Evolutionary conservation across 2,888 invertebrate species (phyloP).

Genomic region (Bombylius major): DNA sequence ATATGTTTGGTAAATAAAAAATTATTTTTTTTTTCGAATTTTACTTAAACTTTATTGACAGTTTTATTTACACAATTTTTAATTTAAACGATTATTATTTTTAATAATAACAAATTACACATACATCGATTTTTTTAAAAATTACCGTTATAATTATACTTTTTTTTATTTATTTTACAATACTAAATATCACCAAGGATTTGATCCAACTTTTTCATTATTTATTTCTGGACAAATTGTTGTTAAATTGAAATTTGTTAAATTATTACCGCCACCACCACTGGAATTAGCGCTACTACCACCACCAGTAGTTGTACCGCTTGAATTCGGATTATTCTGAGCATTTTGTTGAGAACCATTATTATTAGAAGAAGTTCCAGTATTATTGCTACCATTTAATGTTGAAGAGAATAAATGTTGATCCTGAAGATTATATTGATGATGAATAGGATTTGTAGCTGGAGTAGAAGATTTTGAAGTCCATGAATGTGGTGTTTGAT

Average conservation of each 20-base stretch:
- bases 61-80: background rate
- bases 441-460: too few relatives aligned
- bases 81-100: background rate
- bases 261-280: constrained; percentile 15
- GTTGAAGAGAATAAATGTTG: background rate
- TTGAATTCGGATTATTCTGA: background rate
- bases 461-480: background rate
- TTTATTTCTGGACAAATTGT: constrained; percentile 78
- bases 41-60: too few relatives aligned
- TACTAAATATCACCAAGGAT: constrained; percentile 10
- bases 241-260: constrained; percentile 70
- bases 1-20: too few relatives aligned
- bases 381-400: background rate
- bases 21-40: too few relatives aligned
- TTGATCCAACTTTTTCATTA: constrained; percentile 41
- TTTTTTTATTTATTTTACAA: background rate
- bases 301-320: constrained; percentile 3
- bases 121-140: background rate
- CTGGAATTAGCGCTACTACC: background rate
- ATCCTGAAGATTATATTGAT: too few relatives aligned
- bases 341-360: background rate
- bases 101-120: background rate
- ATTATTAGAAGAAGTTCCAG: background rate
- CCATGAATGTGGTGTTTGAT: background rate
- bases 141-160: background rate